A percentile compares a stretch with the other conserved stretches of the same genome.
Evolutionary conservation across 64 coral and sea anemone genomes (phyloP).

Genomic region (Trachythela sp.): DNA sequence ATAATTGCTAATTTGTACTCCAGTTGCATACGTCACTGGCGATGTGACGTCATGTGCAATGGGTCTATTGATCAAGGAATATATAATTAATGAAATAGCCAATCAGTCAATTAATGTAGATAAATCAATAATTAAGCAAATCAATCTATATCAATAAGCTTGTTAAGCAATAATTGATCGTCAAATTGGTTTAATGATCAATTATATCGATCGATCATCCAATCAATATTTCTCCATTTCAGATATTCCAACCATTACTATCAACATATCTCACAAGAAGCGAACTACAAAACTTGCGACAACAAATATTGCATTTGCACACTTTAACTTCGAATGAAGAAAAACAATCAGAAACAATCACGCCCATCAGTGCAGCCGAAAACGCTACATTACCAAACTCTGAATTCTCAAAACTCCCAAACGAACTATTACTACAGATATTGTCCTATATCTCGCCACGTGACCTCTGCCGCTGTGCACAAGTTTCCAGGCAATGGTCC

Average conservation of each 20-base stretch:
- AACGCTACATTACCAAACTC: conserved; percentile 3
- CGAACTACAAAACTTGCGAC: conserved; percentile 72
- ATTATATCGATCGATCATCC: too few relatives aligned
- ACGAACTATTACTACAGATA: conserved; percentile 78
- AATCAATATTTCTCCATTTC: conserved; percentile 31
- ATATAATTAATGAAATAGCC: neutral
- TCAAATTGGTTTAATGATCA: too few relatives aligned
- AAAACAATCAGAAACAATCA: neutral
- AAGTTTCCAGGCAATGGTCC: conserved; percentile 75
- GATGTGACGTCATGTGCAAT: too few relatives aligned
- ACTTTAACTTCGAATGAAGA: conserved; percentile 18
- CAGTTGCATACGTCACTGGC: too few relatives aligned
- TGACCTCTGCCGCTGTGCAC: conserved; percentile 76
- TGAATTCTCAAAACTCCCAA: conserved; percentile 48
- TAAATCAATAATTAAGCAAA: too few relatives aligned
- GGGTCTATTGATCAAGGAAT: neutral
- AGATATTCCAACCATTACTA: conserved; percentile 90
- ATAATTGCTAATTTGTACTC: too few relatives aligned
- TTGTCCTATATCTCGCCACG: conserved; percentile 77
- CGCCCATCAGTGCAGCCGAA: neutral
- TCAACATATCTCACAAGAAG: conserved; percentile 79
- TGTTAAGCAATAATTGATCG: too few relatives aligned
- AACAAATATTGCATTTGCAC: conserved; percentile 61
- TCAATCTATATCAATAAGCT: too few relatives aligned
- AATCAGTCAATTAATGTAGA: neutral